These are phyloP conservation scores for Nothocercus nigrocapillus DNA, from an alignment of 2,113 vertebrate species.

Conservation along the genomic window DNA sequence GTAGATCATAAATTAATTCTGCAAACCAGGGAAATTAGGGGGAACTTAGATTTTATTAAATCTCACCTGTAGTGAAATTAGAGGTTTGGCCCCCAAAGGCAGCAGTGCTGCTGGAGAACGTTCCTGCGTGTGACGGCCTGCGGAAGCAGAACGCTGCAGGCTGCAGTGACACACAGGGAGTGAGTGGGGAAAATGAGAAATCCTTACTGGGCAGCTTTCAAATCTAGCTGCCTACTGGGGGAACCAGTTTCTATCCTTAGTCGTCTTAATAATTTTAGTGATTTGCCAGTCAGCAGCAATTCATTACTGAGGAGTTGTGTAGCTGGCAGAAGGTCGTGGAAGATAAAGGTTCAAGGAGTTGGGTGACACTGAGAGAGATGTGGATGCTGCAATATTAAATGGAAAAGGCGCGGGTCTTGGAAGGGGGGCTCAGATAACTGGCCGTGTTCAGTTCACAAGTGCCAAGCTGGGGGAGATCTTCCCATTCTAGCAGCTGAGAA, in stretches of 20 bases:
- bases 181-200: background rate
- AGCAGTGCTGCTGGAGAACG: background rate
- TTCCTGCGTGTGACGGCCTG: background rate
- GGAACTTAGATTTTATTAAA: background rate
- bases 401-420: background rate
- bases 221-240: background rate
- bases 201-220: background rate
- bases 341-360: background rate
- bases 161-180: background rate
- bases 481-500: background rate
- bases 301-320: background rate
- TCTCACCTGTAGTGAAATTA: background rate
- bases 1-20: background rate
- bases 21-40: background rate
- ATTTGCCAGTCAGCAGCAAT: background rate
- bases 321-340: background rate
- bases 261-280: background rate
- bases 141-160: accelerated
- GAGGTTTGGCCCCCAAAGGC: background rate
- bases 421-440: background rate
- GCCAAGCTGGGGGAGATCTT: background rate
- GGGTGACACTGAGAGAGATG: background rate
- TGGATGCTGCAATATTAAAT: background rate
- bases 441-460: background rate
- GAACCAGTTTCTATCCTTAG: background rate